These are phyloP conservation scores for Phylloscopus trochilus DNA, from an alignment of 2,113 vertebrate species.

Conservation along the genomic window DNA sequence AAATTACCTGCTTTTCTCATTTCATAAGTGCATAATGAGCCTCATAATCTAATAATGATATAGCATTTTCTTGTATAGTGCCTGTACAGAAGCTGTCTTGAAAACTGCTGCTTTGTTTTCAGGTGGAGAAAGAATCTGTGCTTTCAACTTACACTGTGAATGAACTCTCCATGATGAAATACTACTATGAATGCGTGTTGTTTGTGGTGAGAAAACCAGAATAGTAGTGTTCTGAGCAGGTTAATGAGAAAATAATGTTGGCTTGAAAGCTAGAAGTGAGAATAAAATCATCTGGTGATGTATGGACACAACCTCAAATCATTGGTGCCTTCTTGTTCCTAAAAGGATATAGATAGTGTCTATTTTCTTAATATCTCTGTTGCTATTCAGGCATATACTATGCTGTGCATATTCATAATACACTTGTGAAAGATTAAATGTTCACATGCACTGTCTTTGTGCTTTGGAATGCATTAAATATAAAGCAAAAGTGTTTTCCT, in stretches of 20 bases:
- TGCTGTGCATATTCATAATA: constrained; percentile 67
- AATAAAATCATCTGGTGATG: constrained; percentile 46
- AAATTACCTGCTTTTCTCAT: background rate
- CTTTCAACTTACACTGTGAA: constrained; percentile 97
- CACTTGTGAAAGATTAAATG: constrained; percentile 46
- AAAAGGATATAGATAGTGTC: constrained; percentile 71
- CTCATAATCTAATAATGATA: background rate
- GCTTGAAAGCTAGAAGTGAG: constrained; percentile 40
- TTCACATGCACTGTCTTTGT: constrained; percentile 43
- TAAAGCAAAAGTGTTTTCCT: background rate
- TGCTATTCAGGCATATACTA: constrained; percentile 61
- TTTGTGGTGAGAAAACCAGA: constrained; percentile 94
- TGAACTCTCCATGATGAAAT: constrained; percentile 94
- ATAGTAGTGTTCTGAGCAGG: constrained; percentile 25
- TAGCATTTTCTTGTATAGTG: background rate
- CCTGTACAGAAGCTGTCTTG: background rate
- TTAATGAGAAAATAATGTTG: background rate
- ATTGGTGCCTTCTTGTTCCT: constrained; percentile 81
- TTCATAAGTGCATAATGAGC: background rate
- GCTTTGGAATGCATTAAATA: constrained; percentile 34
- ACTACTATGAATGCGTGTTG: constrained; percentile 94
- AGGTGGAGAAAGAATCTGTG: constrained; percentile 92
- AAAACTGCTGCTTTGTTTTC: constrained; percentile 37
- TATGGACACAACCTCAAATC: constrained; percentile 75
- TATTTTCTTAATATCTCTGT: constrained; percentile 77